These are phyloP conservation scores for Porites rus DNA, from an alignment of 92 coral and sea anemone genomes.

Conservation along the genomic window DNA sequence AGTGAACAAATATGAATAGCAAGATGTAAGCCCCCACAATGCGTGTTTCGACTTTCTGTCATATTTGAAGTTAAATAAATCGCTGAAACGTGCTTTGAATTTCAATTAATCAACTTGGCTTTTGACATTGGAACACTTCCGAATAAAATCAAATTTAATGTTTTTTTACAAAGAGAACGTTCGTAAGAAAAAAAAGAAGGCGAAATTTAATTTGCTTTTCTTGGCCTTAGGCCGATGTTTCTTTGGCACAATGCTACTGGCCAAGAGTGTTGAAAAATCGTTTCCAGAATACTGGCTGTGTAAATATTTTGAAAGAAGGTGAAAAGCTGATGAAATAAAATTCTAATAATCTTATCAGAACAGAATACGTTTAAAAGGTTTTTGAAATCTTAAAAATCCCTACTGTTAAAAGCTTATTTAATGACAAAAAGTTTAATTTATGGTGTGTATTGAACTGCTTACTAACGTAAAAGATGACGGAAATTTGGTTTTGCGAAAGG, in stretches of 20 bases:
- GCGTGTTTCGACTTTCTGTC: neutral
- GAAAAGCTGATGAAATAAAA: neutral
- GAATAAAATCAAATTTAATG: neutral
- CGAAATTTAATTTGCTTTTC: neutral
- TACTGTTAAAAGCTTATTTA: neutral
- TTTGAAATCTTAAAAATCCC: too few relatives aligned
- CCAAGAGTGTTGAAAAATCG: neutral
- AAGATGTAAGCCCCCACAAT: neutral
- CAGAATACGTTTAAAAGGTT: neutral
- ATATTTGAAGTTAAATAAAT: neutral
- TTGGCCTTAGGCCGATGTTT: neutral
- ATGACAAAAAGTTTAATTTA: neutral
- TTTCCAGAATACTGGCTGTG: neutral
- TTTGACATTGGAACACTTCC: neutral
- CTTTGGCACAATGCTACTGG: neutral
- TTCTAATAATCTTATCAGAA: neutral
- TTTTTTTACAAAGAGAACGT: neutral
- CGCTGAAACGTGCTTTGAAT: constrained; percentile 1
- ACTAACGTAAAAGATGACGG: neutral
- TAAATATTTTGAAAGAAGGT: neutral
- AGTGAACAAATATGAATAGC: neutral
- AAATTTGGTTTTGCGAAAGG: neutral
- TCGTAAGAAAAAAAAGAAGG: neutral
- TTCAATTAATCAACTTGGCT: neutral
- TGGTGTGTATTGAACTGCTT: neutral